phyloP scores from a whole-genome alignment of 2,113 vertebrate genomes.

The Tychaedon coryphoeus region DNA sequence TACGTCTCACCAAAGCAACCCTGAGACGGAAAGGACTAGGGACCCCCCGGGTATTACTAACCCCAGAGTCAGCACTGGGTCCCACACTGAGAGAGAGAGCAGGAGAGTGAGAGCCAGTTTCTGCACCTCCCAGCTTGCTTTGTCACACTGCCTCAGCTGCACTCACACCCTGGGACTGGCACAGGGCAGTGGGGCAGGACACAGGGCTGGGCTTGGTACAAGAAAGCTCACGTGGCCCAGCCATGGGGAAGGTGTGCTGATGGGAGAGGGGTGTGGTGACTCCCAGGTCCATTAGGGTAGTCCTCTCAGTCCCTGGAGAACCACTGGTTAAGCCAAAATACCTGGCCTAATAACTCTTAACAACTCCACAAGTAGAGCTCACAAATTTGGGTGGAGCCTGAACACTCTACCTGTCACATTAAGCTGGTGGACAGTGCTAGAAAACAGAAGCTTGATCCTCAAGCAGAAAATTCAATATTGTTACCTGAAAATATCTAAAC shows the following conservation, averaged over 20 bases:
- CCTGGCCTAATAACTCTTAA: background rate
- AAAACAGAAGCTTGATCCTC: background rate
- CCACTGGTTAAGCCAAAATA: background rate
- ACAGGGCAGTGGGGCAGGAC: no score
- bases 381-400: background rate
- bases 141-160: background rate
- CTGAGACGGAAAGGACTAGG: background rate
- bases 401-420: background rate
- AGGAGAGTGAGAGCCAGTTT: background rate
- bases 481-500: background rate
- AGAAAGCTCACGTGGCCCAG: rapidly evolving
- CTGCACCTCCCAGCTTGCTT: background rate
- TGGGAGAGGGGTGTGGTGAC: background rate
- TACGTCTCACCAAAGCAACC: background rate
- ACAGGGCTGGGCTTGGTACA: background rate
- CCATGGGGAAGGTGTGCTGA: background rate
- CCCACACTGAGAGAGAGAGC: background rate
- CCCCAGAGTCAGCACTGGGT: background rate
- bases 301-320: rapidly evolving
- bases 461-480: background rate
- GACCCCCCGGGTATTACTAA: background rate
- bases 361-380: background rate
- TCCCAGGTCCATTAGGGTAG: background rate
- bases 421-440: background rate
- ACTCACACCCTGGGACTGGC: background rate